phyloP scores from a whole-genome alignment of 2,797 vertebrate genomes.

The Sebastes nivosus region DNA sequence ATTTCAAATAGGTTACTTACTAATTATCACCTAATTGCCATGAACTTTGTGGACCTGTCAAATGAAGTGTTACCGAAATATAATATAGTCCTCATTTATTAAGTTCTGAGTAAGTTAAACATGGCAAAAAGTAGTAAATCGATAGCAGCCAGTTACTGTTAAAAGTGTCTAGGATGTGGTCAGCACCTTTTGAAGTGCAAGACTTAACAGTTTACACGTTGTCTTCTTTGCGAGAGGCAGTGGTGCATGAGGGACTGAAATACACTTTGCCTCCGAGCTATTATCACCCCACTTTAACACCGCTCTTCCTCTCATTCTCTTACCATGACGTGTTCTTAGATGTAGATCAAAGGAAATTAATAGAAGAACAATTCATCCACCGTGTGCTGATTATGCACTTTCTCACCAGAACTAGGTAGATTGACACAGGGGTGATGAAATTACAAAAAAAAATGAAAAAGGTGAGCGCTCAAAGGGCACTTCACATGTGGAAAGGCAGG shows the following conservation, averaged over 20 bases:
- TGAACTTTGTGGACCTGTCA: rapidly evolving
- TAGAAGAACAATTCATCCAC: constrained; percentile 17
- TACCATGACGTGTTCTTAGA: constrained; percentile 6
- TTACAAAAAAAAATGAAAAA: background rate
- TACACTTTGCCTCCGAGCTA: constrained; percentile 35
- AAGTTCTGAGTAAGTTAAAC: background rate
- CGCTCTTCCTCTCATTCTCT: constrained; percentile 4
- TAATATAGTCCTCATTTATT: background rate
- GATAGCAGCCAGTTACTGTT: background rate
- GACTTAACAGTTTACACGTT: constrained; percentile 17
- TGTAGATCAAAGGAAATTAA: constrained; percentile 29
- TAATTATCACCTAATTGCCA: too few relatives aligned
- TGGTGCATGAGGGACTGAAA: constrained; percentile 30
- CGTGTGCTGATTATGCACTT: background rate
- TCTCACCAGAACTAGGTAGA: background rate
- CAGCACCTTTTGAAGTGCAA: background rate
- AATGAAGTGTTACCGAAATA: too few relatives aligned
- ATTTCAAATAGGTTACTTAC: too few relatives aligned
- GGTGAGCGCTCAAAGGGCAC: constrained; percentile 7
- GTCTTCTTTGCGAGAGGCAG: constrained; percentile 2
- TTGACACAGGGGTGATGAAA: background rate
- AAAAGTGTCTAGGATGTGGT: background rate
- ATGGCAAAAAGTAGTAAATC: background rate
- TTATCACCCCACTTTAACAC: constrained; percentile 16
- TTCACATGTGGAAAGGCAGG: constrained; percentile 17